Evolutionary conservation across 2,888 invertebrate species (phyloP).

Genomic region (Drosophila meridionalis): DNA sequence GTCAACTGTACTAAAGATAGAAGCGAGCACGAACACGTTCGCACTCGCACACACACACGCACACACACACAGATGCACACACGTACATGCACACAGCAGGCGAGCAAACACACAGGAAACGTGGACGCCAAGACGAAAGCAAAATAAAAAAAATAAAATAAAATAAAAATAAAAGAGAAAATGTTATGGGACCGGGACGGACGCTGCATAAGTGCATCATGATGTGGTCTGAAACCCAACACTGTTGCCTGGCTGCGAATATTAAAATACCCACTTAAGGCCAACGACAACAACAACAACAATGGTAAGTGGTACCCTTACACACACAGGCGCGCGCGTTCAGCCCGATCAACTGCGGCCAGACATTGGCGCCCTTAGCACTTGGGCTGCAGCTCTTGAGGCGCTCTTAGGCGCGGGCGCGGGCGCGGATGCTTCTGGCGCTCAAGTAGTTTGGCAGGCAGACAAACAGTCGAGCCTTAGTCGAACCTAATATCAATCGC

Average conservation of each 20-base stretch:
- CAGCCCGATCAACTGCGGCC: constrained; percentile 45
- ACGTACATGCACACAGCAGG: constrained; percentile 44
- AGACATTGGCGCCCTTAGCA: constrained; percentile 59
- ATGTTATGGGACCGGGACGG: constrained; percentile 27
- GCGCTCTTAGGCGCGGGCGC: constrained; percentile 17
- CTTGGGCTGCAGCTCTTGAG: constrained; percentile 38
- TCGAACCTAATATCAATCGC: not conserved
- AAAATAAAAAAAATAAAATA: constrained; percentile 6
- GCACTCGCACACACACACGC: constrained; percentile 37
- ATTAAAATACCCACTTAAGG: constrained; percentile 76
- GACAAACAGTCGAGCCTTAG: not conserved
- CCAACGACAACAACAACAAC: constrained; percentile 51
- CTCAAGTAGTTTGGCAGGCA: constrained; percentile 10
- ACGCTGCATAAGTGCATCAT: constrained; percentile 56
- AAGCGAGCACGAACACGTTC: constrained; percentile 67
- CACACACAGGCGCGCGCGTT: constrained; percentile 28
- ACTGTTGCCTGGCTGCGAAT: constrained; percentile 74
- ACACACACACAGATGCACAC: constrained; percentile 14
- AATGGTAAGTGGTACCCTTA: constrained; percentile 52
- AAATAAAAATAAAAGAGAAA: constrained; percentile 30
- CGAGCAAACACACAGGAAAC: constrained; percentile 55
- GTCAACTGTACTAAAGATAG: constrained; percentile 79
- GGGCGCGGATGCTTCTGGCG: constrained; percentile 7
- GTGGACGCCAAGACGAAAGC: constrained; percentile 50
- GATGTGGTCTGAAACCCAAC: constrained; percentile 71